Evolutionary conservation across 2,113 vertebrate genomes (phyloP).

Genomic region (Beaufortia kweichowensis): DNA sequence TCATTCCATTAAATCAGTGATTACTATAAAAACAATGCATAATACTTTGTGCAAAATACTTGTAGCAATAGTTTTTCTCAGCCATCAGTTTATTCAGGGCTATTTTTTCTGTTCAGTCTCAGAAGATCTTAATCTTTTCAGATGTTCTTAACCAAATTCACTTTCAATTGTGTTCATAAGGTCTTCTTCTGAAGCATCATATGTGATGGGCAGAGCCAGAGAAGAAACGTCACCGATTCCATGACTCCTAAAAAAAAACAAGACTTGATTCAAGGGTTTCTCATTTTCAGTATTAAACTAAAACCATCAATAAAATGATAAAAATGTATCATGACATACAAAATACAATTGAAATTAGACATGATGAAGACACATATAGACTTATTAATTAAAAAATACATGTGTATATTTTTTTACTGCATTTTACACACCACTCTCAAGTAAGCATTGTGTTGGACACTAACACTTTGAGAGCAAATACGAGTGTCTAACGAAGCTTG

Average conservation of each 20-base stretch:
- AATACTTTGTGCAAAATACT: too few relatives aligned
- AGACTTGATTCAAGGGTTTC: not conserved
- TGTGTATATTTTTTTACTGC: not conserved
- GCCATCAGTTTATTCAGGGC: not conserved
- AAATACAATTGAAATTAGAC: not conserved
- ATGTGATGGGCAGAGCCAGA: constrained; percentile 61
- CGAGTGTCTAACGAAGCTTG: constrained; percentile 43
- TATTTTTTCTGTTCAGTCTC: not conserved
- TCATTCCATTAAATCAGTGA: not conserved
- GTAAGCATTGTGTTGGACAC: not conserved
- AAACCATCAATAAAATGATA: not conserved
- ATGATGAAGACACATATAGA: too few relatives aligned
- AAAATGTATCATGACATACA: not conserved
- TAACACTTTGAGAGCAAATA: constrained; percentile 16
- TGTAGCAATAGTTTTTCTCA: not conserved
- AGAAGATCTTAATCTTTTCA: not conserved
- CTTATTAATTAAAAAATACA: not conserved
- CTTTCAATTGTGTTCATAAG: constrained; percentile 78
- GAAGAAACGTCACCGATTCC: constrained; percentile 53
- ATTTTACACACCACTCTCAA: not conserved
- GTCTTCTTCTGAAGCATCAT: constrained; percentile 75
- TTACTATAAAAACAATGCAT: constrained; percentile 3
- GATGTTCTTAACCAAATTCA: constrained; percentile 75
- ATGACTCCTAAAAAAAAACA: constrained; percentile 56
- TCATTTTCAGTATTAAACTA: not conserved